Percentiles rank a stretch among this genome's conserved stretches.
Evolutionary conservation across 2,797 vertebrate genomes (phyloP).

Genomic region (Cryptoprocta ferox): DNA sequence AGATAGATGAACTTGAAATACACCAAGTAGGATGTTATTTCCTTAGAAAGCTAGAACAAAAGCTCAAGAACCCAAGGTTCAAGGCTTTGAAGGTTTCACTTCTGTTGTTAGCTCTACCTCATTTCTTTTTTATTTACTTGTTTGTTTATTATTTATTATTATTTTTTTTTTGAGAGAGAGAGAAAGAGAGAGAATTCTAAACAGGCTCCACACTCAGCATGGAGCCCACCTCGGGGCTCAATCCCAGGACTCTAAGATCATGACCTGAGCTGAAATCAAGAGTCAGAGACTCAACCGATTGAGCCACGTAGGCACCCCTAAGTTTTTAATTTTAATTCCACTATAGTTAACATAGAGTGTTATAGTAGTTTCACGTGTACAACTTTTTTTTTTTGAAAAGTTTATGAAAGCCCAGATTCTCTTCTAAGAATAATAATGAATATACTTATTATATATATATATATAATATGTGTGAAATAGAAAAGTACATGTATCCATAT

Average conservation of each 20-base stretch:
- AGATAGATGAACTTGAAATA: not conserved
- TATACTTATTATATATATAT: not conserved
- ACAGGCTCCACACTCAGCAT: too few relatives aligned
- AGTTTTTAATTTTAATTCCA: not conserved
- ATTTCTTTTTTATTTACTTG: not conserved
- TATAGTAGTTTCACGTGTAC: not conserved
- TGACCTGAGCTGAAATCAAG: too few relatives aligned
- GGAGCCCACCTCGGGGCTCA: too few relatives aligned
- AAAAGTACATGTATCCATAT: not conserved
- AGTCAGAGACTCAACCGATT: too few relatives aligned
- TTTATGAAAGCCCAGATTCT: not conserved
- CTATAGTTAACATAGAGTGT: not conserved
- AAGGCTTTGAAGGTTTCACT: not conserved
- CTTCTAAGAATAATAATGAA: not conserved
- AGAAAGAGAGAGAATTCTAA: too few relatives aligned
- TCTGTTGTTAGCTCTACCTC: not conserved
- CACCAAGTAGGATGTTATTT: not conserved
- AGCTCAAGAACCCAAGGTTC: accelerated
- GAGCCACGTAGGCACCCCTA: not conserved
- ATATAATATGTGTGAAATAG: not conserved
- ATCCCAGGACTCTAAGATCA: too few relatives aligned
- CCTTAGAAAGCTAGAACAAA: not conserved
- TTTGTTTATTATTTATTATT: too few relatives aligned
- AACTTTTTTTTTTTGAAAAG: not conserved
- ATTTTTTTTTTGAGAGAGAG: too few relatives aligned